Conservation (phyloP, 2,113 vertebrate genomes). For the Vulpes vulpes region DNA sequence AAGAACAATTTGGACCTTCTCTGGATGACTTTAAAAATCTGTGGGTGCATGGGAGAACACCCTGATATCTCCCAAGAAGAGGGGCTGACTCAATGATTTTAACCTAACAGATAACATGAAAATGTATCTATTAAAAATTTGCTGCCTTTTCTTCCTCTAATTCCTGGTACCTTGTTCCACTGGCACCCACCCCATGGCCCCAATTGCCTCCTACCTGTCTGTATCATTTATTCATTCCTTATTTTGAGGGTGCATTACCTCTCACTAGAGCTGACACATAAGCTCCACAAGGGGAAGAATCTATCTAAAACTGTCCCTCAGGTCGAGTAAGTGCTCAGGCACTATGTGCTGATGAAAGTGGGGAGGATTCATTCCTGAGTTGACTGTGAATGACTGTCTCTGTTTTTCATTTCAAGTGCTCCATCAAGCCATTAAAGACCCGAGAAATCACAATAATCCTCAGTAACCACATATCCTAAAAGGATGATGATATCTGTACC, state of each 20-base stretch:
- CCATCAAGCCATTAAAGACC: not conserved
- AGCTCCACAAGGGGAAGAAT: not conserved
- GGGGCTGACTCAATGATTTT: not conserved
- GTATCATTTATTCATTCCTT: not conserved
- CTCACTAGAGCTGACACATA: not conserved
- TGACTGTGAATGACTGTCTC: not conserved
- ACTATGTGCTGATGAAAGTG: not conserved
- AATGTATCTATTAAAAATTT: not conserved
- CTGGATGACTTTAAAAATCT: not conserved
- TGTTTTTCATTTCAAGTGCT: not conserved
- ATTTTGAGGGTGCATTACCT: not conserved
- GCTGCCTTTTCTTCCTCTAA: rapidly evolving
- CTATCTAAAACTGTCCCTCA: not conserved
- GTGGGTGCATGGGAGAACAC: not conserved
- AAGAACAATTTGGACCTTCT: not conserved
- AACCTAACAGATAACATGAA: not conserved
- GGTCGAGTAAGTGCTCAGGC: not conserved
- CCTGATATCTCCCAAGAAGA: not conserved
- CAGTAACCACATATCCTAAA: not conserved
- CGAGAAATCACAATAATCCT: not conserved
- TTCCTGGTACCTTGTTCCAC: not conserved
- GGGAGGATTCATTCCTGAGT: not conserved
- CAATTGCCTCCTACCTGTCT: not conserved
- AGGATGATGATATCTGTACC: not conserved
- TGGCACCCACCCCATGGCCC: not conserved